phyloP scores from a whole-genome alignment of 2,888 invertebrate species.

The Entomobrya proxima region DNA sequence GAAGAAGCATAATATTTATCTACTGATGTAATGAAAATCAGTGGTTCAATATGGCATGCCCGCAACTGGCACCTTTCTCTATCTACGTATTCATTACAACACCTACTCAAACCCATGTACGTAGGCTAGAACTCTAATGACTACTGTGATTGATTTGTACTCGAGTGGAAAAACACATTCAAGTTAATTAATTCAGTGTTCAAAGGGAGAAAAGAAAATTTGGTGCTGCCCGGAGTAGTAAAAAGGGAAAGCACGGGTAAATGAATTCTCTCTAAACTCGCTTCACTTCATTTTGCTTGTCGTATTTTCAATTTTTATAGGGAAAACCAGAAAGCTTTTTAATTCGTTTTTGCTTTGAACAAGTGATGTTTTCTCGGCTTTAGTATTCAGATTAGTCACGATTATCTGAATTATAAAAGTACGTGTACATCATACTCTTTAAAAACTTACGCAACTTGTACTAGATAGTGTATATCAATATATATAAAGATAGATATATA shows the following conservation, averaged over 20 bases:
- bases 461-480: too few species aligned
- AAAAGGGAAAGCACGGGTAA: neutral
- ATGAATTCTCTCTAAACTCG: neutral
- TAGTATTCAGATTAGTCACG: conserved; percentile 29
- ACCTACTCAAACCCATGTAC: too few species aligned
- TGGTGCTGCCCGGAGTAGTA: neutral
- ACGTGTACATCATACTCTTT: neutral
- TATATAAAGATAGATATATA: neutral
- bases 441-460: neutral
- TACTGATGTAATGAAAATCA: too few species aligned
- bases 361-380: neutral
- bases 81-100: too few species aligned
- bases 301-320: conserved; percentile 25
- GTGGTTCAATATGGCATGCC: too few species aligned
- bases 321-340: conserved; percentile 58
- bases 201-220: neutral
- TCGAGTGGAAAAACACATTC: too few species aligned
- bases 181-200: too few species aligned
- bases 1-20: too few species aligned
- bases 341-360: neutral
- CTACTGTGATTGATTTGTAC: too few species aligned
- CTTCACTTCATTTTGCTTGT: neutral
- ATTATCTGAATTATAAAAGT: conserved; percentile 30
- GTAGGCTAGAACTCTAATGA: too few species aligned
- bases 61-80: too few species aligned